These are phyloP conservation scores for Scomber colias DNA, from an alignment of 2,113 vertebrate species.

Conservation along the genomic window DNA sequence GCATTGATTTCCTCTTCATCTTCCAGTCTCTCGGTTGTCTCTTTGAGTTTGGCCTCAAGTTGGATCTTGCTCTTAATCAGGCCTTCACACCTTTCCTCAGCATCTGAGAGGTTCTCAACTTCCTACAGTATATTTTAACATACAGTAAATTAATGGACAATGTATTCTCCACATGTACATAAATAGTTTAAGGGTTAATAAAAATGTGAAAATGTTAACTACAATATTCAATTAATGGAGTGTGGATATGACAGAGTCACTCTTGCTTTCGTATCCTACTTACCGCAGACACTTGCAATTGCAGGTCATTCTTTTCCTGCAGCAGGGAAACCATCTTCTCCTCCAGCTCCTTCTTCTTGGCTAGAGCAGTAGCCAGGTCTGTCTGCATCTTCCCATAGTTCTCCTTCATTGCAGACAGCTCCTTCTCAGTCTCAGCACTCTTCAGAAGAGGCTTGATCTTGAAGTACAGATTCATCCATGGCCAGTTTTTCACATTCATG, in stretches of 20 bases:
- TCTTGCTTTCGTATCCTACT: constrained; percentile 26
- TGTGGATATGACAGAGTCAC: too few relatives aligned
- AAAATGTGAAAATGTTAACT: too few relatives aligned
- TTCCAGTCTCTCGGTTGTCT: constrained; percentile 89
- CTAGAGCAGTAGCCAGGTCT: constrained; percentile 84
- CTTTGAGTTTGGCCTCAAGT: constrained; percentile 76
- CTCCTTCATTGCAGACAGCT: constrained; percentile 81
- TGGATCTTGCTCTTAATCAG: constrained; percentile 79
- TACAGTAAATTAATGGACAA: too few relatives aligned
- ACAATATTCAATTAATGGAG: too few relatives aligned
- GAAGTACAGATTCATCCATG: constrained; percentile 83
- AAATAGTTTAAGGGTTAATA: too few relatives aligned
- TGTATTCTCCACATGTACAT: not conserved
- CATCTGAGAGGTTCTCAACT: constrained; percentile 71
- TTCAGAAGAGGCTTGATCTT: constrained; percentile 84
- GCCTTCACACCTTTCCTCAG: constrained; percentile 76
- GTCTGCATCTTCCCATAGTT: constrained; percentile 90
- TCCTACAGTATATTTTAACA: constrained; percentile 50
- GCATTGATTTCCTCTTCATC: constrained; percentile 80
- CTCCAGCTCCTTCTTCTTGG: constrained; percentile 84
- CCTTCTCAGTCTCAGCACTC: constrained; percentile 87
- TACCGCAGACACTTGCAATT: constrained; percentile 81
- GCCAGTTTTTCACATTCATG: constrained; percentile 87
- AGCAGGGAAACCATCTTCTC: constrained; percentile 84
- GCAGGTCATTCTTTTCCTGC: constrained; percentile 85